Evolutionary conservation across 2,113 vertebrate genomes (phyloP), one percentile per base, ranked within the genome.

Genomic region (Zosterops hypoxanthus): DNA sequence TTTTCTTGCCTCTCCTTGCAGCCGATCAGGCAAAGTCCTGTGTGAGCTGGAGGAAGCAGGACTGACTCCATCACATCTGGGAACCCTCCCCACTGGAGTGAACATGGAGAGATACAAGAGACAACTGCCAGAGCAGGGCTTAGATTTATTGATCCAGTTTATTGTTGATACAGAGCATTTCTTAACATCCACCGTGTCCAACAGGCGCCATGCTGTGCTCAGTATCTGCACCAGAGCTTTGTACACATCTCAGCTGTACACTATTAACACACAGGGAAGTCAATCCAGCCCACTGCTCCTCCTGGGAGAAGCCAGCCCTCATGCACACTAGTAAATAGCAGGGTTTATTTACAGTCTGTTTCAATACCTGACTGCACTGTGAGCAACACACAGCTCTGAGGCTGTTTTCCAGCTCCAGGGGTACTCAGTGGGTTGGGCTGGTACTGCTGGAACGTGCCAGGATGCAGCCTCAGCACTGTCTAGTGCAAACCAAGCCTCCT

Each of bases 131-230:
- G 76, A 46, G 7, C 1, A 63, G 57, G 87, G 72, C 86, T 71
- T 88, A 72, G 94, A 46, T 98, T 98, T 97, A 98, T 96, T 97
- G 91, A 94, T 96, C 91, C 90, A 49, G 76, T 95, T 92, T 70
- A 77, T 90, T 95, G 61, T 88, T 65, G 86, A 97, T 87, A 87
- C 77, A 85, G 82, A 90, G 89, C 75, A 75, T 94, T 71, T 82
- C 63, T 88, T 66, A 82, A 92, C 80, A 91, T 93, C 73, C 86
- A 83, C 88, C 19, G 9, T 92, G 94, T 88, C 77, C 28, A 9
- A 93, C 94, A 86, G 86, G 86, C 44, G 78, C 96, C 90, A 89
- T 87, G 94, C 88, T 84, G 88, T 86, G 82, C 65, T 73, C 69
- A 60, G 55, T 65, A 22, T 71, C 96, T 59, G 88, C 82, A 34